Percentiles rank a stretch among this genome's conserved stretches.
phyloP scores from a whole-genome alignment of 2,888 invertebrate species.

The Diplazon laetatorius region DNA sequence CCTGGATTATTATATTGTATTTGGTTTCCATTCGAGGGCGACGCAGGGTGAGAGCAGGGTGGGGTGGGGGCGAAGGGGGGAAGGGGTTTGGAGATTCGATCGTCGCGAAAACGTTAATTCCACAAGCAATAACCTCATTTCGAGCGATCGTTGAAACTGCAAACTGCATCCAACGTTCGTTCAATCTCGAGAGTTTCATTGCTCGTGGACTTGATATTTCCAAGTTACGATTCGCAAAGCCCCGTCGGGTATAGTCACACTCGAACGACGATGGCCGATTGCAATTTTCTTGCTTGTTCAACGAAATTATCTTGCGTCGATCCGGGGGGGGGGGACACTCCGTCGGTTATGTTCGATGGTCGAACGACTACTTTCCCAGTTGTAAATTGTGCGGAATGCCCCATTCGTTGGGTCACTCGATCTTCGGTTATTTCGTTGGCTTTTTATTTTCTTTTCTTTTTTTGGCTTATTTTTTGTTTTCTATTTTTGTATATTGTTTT shows the following conservation, averaged over 20 bases:
- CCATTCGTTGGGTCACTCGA: conserved; percentile 14
- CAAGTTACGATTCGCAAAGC: conserved; percentile 46
- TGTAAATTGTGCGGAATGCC: conserved; percentile 52
- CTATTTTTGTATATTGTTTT: not conserved
- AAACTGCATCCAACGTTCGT: no score
- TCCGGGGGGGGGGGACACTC: conserved; percentile 39
- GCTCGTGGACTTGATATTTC: conserved; percentile 43
- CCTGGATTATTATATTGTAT: conserved; percentile 50
- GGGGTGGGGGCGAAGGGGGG: not conserved
- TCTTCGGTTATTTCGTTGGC: not conserved
- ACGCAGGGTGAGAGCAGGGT: no score
- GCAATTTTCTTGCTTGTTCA: conserved; percentile 53
- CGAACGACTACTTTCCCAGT: conserved; percentile 54
- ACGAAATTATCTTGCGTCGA: conserved; percentile 55
- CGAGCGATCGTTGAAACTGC: conserved; percentile 22
- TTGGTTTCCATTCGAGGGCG: no score
- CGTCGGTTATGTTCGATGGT: conserved; percentile 42
- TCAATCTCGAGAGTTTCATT: no score
- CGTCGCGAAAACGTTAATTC: conserved; percentile 62
- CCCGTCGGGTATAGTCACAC: conserved; percentile 39
- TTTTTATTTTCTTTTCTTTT: not conserved
- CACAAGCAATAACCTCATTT: no score
- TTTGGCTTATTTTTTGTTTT: not conserved
- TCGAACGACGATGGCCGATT: conserved; percentile 44
- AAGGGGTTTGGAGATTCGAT: conserved; percentile 62